Base-by-base conservation (phyloP, 2,797 vertebrate species). In the Melanogrammus aeglefinus region DNA sequence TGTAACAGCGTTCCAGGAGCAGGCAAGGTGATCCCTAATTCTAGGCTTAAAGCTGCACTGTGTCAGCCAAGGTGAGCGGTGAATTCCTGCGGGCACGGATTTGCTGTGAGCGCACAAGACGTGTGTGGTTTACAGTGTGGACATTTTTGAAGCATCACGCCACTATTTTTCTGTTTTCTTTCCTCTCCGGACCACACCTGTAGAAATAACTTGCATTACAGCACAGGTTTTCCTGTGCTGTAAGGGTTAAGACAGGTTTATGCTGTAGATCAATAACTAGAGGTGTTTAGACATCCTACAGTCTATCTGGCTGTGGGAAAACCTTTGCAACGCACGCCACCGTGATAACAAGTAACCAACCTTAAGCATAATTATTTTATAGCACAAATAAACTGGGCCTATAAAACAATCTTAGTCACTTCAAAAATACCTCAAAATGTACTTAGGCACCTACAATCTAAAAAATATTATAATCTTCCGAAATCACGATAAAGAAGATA, bases 21-120 rank as follows among this genome's bases (percentile, higher is more conserved):
- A 7, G 27, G 70, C 24, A 76, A 29, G n/a, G 66, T 85, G 77
- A 76, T 79, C 83, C 87, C 33, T 77, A 75, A 81, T 74, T 79
- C 31, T 10, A 51, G 66, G 76, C 51, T 41, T 82, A 73, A 36
- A 38, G 63, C 72, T 39, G 36, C 69, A 79, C 24, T 71, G 73
- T 27, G 39, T 9, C 31, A 6, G 70, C 41, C 12, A 82, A 72
- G 39, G 66, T 74, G 33, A 83, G 77, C 41, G 14, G 14, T 13
- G 6, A 77, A 81, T 75, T 82, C 14, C 75, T 80, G 75, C 2
- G 47, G 14, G 81, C 51, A 2, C 73, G 79, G 80, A 83, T 29
- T 29, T 57, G 38, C 69, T n/a, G 33, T 31, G 73, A 66, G 57
- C 12, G 79, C 10, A 78, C 70, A n/a, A 13, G 21, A 33, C 8